Conservation (phyloP, 2,113 vertebrate species). For the Bufo gargarizans region DNA sequence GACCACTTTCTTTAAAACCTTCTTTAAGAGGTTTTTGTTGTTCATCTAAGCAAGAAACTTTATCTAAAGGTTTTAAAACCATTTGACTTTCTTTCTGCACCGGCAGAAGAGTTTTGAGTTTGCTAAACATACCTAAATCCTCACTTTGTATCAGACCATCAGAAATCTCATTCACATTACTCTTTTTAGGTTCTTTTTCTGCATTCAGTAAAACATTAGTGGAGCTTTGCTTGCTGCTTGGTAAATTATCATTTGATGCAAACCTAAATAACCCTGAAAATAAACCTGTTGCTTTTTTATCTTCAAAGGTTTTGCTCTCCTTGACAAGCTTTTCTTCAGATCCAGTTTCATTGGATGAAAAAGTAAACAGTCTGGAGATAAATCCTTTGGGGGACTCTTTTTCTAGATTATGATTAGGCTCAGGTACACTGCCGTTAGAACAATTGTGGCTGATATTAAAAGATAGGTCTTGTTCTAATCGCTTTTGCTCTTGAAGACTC, state of each 20-base stretch:
- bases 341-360: conserved; percentile 67
- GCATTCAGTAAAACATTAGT: conserved; percentile 33
- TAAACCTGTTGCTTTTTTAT: conserved; percentile 63
- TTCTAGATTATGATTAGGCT: conserved; percentile 57
- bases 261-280: conserved; percentile 73
- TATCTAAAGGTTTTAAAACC: neutral
- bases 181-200: neutral
- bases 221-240: conserved; percentile 66
- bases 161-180: neutral
- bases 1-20: neutral
- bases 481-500: neutral
- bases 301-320: conserved; percentile 62
- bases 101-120: conserved; percentile 12
- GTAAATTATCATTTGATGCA: conserved; percentile 66
- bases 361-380: conserved; percentile 74
- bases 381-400: conserved; percentile 67
- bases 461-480: neutral
- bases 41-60: neutral
- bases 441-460: neutral
- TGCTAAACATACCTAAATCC: neutral
- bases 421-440: neutral
- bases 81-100: neutral
- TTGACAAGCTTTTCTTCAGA: conserved; percentile 64
- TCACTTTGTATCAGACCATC: neutral
- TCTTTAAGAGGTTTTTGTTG: neutral